Evolutionary conservation across 2,113 vertebrate species (phyloP), one percentile per base, ranked within the genome.

Genomic region (Ciconia boyciana): DNA sequence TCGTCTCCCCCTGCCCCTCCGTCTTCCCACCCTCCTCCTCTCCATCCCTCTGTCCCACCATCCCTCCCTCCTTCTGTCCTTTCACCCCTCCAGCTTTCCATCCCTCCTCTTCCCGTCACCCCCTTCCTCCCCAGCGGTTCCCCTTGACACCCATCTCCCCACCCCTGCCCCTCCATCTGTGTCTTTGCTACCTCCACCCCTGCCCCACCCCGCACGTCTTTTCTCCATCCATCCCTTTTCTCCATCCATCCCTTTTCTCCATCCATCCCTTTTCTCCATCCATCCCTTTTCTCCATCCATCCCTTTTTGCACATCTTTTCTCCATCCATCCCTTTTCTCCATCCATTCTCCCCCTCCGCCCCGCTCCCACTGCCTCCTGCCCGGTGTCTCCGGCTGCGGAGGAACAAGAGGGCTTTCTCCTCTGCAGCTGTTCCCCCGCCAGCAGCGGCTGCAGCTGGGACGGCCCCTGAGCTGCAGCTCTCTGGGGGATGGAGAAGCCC

Each of bases 381-480:
- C 87, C 11, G 10, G 1, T 41, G 52, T 34, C 70, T 44, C 70
- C 1, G 13, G 69, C 90, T 48, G 32, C 1, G 3, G 75, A 66
- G 78, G 95, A 86, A 96, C 96, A 94, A 93, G 94, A 46, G 60
- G 8, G 52, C 96, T 84, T 96, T 97, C 83, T 96, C 84, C 75
- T 57, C 10, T 2, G 76, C 96, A 96, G 96, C 96, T 97, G 96
- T 83, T 94, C 48, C 87, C 62, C 74, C 18, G 1, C 58, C 54
- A 19, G 79, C 90, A 49, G 87, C 34, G 46, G 60, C 78, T 46
- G 90, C 94, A 94, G 94, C 93, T 94, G 96, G 91, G 94, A 31
- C 1, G 48, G 89, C 83, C 83, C 91, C 74, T 2, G 93, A 86
- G 90, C 90, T 36, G 62, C 76, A 32, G 83, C 75, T 91, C 92